phyloP scores from a whole-genome alignment of 2,888 invertebrate species.

The Linyphia triangularis region DNA sequence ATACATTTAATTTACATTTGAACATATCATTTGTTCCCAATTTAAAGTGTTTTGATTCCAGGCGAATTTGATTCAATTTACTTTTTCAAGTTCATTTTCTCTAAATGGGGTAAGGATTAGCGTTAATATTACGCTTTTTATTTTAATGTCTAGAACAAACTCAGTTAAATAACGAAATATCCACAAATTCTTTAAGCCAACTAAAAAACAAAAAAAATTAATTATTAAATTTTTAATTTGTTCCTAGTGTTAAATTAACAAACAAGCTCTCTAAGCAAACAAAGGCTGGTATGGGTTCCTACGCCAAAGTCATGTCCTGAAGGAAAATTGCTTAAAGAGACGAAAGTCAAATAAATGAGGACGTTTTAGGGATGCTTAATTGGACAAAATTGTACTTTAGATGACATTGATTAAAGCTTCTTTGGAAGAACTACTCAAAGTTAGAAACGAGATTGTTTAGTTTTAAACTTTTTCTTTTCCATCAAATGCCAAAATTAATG shows the following conservation, averaged over 20 bases:
- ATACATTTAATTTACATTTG: too few species aligned
- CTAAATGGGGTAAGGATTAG: too few species aligned
- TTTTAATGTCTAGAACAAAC: neutral
- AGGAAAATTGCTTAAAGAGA: neutral
- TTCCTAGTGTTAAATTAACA: neutral
- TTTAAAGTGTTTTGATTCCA: too few species aligned
- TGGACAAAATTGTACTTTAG: neutral
- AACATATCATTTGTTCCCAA: too few species aligned
- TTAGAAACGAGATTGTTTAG: too few species aligned
- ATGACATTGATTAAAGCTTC: neutral
- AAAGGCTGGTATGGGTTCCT: neutral
- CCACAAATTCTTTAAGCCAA: neutral
- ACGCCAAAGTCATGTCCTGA: neutral
- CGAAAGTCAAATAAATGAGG: neutral
- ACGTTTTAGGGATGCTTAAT: neutral
- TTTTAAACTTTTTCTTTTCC: too few species aligned
- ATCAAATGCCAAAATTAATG: too few species aligned
- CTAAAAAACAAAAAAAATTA: neutral
- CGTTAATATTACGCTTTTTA: neutral
- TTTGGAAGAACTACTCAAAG: neutral
- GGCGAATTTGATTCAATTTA: too few species aligned
- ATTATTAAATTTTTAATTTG: neutral
- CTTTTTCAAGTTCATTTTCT: too few species aligned
- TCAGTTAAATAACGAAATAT: neutral
- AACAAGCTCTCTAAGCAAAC: neutral